A percentile compares a stretch with the other conserved stretches of the same genome.
Evolutionary conservation across 1,140 invertebrate genomes (phyloP).

Genomic region (Nylanderia fulva): DNA sequence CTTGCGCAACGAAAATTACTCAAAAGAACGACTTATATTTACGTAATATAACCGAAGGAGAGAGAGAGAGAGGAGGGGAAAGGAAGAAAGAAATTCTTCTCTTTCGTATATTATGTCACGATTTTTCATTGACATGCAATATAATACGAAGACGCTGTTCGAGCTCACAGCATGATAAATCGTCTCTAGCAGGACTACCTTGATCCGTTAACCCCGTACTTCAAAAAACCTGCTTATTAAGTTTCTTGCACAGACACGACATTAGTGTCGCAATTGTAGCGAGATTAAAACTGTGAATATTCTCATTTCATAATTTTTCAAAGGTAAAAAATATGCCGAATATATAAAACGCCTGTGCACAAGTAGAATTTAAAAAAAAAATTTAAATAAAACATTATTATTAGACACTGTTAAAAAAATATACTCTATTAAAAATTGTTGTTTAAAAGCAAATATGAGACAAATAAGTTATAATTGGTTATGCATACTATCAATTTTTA

Average conservation of each 20-base stretch:
- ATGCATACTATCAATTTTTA: no score
- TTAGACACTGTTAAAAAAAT: no score
- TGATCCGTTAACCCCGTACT: conserved; percentile 82
- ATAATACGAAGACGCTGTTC: conserved; percentile 46
- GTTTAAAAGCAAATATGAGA: no score
- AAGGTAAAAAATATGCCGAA: background rate
- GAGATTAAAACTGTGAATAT: conserved; percentile 3
- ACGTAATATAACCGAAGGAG: conserved; percentile 49
- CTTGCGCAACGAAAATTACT: conserved; percentile 12
- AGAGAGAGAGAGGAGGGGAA: background rate
- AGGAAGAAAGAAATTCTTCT: background rate
- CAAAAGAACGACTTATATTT: conserved; percentile 62
- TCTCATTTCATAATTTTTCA: background rate
- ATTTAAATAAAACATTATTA: background rate
- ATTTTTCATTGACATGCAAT: conserved; percentile 47
- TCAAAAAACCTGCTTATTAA: conserved; percentile 71
- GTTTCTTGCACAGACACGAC: conserved; percentile 57
- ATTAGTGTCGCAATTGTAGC: background rate
- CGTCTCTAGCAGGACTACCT: conserved; percentile 75
- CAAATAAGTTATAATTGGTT: no score
- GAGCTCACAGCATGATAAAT: conserved; percentile 36
- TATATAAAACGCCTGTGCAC: no score
- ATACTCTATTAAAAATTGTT: no score
- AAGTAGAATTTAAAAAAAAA: background rate
- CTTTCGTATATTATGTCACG: conserved; percentile 50